Percentiles rank a stretch among this genome's conserved stretches.
These are phyloP conservation scores for Drosophila pandora DNA, from an alignment of 1,140 invertebrate species.

Conservation along the genomic window DNA sequence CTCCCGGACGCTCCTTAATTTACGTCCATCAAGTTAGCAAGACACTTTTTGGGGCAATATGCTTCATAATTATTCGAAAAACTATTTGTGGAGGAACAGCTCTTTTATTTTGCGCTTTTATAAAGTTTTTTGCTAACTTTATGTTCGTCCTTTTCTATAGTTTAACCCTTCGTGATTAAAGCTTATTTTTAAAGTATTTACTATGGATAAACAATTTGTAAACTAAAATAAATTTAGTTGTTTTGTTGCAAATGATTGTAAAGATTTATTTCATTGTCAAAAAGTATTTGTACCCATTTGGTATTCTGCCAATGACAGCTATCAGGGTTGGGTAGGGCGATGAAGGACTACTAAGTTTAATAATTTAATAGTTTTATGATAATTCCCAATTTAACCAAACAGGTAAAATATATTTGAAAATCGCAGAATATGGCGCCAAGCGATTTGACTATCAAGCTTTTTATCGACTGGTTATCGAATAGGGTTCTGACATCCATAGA, in stretches of 20 bases:
- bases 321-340: too few species aligned
- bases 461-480: too few species aligned
- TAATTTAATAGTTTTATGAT: too few species aligned
- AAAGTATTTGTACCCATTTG: not conserved
- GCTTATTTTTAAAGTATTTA: constrained; percentile 65
- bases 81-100: too few species aligned
- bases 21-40: not conserved
- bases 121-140: not conserved
- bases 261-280: not conserved
- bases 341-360: too few species aligned
- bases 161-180: constrained; percentile 56
- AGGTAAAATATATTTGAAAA: too few species aligned
- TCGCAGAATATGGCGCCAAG: too few species aligned
- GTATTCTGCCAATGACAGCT: too few species aligned
- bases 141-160: constrained; percentile 7
- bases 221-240: constrained; percentile 65
- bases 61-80: not conserved
- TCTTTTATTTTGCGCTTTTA: too few species aligned
- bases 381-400: too few species aligned
- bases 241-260: constrained; percentile 48
- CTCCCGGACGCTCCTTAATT: not conserved
- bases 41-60: not conserved
- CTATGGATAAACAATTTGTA: constrained; percentile 48
- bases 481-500: too few species aligned
- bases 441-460: too few species aligned